Evolutionary conservation across 2,113 vertebrate genomes (phyloP).

Genomic region (Columbina picui): DNA sequence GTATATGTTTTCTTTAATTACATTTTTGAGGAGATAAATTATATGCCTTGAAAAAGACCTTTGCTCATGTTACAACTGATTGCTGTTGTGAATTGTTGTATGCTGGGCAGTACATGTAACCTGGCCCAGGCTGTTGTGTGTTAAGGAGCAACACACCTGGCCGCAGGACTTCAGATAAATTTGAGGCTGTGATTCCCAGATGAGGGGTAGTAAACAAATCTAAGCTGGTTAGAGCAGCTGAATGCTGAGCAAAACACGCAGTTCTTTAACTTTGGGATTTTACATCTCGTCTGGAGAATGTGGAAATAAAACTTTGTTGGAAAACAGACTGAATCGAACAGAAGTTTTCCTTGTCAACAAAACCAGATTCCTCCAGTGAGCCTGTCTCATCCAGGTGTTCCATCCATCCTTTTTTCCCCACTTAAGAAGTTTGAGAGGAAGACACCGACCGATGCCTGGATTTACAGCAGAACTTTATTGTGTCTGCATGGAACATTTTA

Average conservation of each 20-base stretch:
- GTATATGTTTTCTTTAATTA: background rate
- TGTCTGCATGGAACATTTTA: background rate
- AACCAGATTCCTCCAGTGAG: background rate
- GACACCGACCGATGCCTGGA: background rate
- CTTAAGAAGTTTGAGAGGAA: background rate
- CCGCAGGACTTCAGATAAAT: background rate
- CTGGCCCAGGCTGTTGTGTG: background rate
- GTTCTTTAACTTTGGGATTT: background rate
- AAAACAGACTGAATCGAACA: background rate
- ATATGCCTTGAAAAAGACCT: background rate
- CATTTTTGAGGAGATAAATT: background rate
- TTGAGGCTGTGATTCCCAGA: background rate
- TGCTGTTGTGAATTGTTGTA: background rate
- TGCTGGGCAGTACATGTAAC: background rate
- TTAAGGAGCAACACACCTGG: background rate
- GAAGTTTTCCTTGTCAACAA: background rate
- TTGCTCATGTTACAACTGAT: background rate
- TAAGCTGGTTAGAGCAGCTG: background rate
- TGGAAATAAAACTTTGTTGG: background rate
- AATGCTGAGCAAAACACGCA: background rate
- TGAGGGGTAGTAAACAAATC: background rate
- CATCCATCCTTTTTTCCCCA: background rate
- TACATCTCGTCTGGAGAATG: background rate
- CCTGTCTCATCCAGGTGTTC: background rate
- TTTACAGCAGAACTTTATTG: background rate